Evolutionary conservation across 2,888 invertebrate genomes (phyloP).

Genomic region (Sphaerophoria taeniata): DNA sequence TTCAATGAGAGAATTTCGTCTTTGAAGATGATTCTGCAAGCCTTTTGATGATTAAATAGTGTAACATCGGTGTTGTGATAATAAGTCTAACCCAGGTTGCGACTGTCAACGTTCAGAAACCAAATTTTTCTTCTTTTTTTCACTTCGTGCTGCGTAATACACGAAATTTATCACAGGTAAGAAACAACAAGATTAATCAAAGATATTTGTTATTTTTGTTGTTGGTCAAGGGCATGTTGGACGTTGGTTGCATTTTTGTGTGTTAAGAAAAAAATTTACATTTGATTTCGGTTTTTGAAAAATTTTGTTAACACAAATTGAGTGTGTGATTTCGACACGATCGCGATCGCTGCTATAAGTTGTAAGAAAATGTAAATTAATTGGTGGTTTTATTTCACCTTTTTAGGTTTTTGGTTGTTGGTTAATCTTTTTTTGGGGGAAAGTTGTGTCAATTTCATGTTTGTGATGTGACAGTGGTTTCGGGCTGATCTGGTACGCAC

Average conservation of each 20-base stretch:
- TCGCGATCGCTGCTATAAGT: not conserved
- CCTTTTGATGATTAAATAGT: slow-evolving; percentile 26
- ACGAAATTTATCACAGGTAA: not conserved
- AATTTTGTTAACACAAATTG: not conserved
- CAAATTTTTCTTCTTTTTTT: not conserved
- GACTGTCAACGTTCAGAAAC: slow-evolving; percentile 17
- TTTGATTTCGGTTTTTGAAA: not conserved
- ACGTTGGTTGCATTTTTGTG: slow-evolving; percentile 2
- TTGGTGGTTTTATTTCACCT: not conserved
- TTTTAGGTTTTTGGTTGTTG: not conserved
- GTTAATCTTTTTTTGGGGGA: too few relatives aligned
- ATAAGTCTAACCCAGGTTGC: slow-evolving; percentile 27
- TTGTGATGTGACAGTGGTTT: too few relatives aligned
- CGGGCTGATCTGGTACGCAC: too few relatives aligned
- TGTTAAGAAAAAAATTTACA: slow-evolving; percentile 8
- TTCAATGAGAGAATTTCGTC: slow-evolving; percentile 4
- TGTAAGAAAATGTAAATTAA: not conserved
- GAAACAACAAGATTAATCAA: not conserved
- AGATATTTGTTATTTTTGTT: not conserved
- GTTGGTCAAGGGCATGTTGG: slow-evolving; percentile 34
- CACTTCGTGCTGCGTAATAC: not conserved
- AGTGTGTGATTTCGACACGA: slow-evolving; percentile 36
- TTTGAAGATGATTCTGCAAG: not conserved
- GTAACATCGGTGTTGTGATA: slow-evolving; percentile 29
- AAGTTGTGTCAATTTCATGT: too few relatives aligned